Base-by-base conservation (phyloP, 2,888 invertebrate genomes). In the Cerceris ruficornis region DNA sequence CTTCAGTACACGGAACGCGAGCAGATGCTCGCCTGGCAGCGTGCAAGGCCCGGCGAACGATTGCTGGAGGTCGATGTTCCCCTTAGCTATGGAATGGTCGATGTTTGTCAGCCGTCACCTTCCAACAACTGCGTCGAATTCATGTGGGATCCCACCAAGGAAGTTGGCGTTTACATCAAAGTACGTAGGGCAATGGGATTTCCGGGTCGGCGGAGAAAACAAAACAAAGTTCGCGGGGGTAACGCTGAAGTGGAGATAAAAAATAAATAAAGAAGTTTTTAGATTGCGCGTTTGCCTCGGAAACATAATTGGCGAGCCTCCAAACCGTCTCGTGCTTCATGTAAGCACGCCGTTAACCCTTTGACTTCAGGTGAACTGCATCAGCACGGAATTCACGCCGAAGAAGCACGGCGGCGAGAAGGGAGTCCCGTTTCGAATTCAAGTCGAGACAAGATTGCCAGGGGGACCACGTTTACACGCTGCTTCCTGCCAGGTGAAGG, bases 351-450 rank as follows among this genome's bases (percentile, higher is more conserved):
- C 6, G n/a, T 50, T 1, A 17, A 46, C 9, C 8, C 13, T 14
- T 58, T 28, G 41, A 6, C 2, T 46, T 11, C 59, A 85, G 97
- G 96, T 97, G 61, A 98, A 99, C 93, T 98, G 98, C 92, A 99
- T 99, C 88, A 98, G 98, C 79, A 99, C 99, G 0, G 99, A 99
- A 93, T 99, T 99, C 92, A 99, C 99, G 0, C 97, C 98, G 0
- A 98, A 98, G 92, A 98, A 98, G 90, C 98, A 99, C 92, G 99
- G 99, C 61, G 99, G 99, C 0, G 99, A 99, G 93, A 99, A 99
- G 91, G 99, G 99, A 0, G 98, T 99, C 0, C 98, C 98, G 0
- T 99, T 99, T 93, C 95, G 98, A 61, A 96, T 98, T 81, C 98
- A 98, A 93, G 96, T 99, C 83, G 98, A 98, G 93, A 98, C 98